phyloP scores from a whole-genome alignment of 2,113 vertebrate genomes.

The Microtus pennsylvanicus region DNA sequence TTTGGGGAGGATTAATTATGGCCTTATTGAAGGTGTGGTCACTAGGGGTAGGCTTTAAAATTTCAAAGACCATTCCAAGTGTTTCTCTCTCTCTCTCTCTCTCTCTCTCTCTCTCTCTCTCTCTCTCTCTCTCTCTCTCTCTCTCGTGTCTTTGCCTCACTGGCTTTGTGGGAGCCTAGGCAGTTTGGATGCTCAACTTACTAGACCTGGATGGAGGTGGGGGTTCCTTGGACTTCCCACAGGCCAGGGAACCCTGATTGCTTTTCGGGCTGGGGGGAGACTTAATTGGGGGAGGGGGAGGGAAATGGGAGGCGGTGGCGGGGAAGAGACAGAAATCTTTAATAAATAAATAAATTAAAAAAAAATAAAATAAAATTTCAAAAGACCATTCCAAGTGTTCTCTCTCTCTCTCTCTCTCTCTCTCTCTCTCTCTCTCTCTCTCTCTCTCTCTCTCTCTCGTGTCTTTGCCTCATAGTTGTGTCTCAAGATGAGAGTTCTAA shows the following conservation, averaged over 20 bases:
- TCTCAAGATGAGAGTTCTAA: background rate
- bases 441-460: background rate
- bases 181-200: no score
- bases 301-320: no score
- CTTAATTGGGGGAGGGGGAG: no score
- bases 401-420: no score
- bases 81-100: accelerated
- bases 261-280: no score
- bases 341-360: no score
- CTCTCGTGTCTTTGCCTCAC: background rate
- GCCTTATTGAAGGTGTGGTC: background rate
- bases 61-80: background rate
- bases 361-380: no score
- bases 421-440: background rate
- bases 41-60: background rate
- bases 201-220: no score
- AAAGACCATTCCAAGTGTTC: background rate
- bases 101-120: background rate
- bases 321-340: no score
- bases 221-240: no score
- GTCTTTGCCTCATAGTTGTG: background rate
- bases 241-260: no score
- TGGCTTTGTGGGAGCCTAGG: no score
- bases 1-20: background rate
- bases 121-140: background rate